phyloP scores from a whole-genome alignment of 37 sponge, comb jelly and placozoan species.

The Halisarca cf. caerulea region DNA sequence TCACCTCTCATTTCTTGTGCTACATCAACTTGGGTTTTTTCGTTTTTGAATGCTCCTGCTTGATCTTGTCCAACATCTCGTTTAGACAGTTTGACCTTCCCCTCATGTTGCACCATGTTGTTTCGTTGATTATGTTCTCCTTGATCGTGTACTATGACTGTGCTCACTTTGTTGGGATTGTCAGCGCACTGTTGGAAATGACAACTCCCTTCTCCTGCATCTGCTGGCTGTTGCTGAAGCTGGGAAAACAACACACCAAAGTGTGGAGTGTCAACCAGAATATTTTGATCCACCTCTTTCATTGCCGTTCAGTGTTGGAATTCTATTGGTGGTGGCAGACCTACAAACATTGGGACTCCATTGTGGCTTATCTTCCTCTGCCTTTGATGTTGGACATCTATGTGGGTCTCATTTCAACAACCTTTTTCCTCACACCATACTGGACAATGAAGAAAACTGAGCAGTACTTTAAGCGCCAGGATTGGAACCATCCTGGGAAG shows the following conservation, averaged over 20 bases:
- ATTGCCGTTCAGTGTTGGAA: constrained; percentile 56
- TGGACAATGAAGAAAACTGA: constrained; percentile 75
- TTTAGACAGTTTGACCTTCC: constrained; percentile 37
- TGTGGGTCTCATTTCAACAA: constrained; percentile 9
- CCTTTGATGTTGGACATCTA: not conserved
- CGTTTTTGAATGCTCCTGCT: constrained; percentile 35
- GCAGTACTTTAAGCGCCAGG: constrained; percentile 61
- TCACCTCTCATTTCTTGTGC: not conserved
- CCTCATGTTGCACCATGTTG: constrained; percentile 41
- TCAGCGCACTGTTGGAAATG: constrained; percentile 51
- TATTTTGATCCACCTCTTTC: constrained; percentile 61
- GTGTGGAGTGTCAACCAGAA: constrained; percentile 55
- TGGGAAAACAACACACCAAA: constrained; percentile 18
- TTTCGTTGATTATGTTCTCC: constrained; percentile 23
- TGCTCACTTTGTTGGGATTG: constrained; percentile 43
- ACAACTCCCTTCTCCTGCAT: constrained; percentile 63
- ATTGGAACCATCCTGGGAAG: constrained; percentile 73
- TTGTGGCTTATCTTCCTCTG: constrained; percentile 31
- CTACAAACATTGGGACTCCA: constrained; percentile 37
- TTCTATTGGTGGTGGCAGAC: constrained; percentile 31
- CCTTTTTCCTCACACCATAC: constrained; percentile 64
- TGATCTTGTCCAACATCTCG: constrained; percentile 18
- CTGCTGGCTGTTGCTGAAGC: constrained; percentile 64
- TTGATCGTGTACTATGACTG: constrained; percentile 17
- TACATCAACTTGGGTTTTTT: constrained; percentile 49